These are phyloP conservation scores for Meleagris gallopavo DNA, from an alignment of 2,113 vertebrate genomes.

Conservation along the genomic window DNA sequence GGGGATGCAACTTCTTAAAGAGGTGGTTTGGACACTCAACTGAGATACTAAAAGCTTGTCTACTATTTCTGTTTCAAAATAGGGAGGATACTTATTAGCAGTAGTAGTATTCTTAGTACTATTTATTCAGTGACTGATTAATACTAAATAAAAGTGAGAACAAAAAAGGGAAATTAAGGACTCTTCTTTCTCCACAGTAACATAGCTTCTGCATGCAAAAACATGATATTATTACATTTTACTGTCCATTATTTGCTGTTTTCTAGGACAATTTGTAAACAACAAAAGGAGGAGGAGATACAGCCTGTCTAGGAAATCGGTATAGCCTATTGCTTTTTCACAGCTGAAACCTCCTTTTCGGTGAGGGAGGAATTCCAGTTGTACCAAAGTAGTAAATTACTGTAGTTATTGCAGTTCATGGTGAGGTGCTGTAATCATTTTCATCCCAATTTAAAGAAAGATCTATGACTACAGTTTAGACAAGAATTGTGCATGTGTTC, in stretches of 20 bases:
- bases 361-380: neutral
- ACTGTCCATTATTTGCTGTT: neutral
- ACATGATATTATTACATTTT: rapidly evolving
- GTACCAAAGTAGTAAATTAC: neutral
- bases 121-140: neutral
- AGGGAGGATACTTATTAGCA: rapidly evolving
- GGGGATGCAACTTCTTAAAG: neutral
- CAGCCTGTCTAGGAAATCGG: neutral
- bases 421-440: neutral
- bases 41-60: neutral
- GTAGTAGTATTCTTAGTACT: neutral
- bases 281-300: neutral
- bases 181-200: neutral
- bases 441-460: neutral
- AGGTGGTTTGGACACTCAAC: neutral
- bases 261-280: neutral
- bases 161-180: neutral
- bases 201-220: neutral
- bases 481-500: neutral
- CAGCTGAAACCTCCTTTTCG: neutral
- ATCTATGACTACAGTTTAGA: neutral
- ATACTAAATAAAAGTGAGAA: neutral
- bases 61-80: neutral
- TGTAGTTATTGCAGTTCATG: rapidly evolving
- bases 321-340: neutral